Evolutionary conservation across 2,888 invertebrate genomes (phyloP), one percentile per base, ranked within the genome.

Genomic region (Lacanobia oleracea): DNA sequence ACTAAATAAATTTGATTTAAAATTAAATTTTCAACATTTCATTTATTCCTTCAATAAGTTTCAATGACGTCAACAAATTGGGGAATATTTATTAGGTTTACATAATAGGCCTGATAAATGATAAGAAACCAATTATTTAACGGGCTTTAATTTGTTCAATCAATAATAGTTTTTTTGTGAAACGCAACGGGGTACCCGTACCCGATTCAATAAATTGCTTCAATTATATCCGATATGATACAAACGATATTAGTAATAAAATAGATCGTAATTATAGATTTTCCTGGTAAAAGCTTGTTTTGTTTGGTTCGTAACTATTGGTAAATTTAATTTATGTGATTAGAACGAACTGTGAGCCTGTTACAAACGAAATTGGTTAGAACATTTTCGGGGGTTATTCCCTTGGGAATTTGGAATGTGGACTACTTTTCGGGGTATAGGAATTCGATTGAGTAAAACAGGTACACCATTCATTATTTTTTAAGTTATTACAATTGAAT

Each of bases 221-320:
- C 21, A 40, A 61, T 78, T 66, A 62, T 18, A n/a, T 56, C n/a
- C n/a, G 10, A 72, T 72, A 62, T 14, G 14, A 76, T 65, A 66
- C 21, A 57, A 62, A 66, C 60, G 51, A 51, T 53, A 45, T 27
- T 7, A 21, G 16, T 72, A 62, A 21, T 59, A 43, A 48, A 57
- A 53, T 23, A 60, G 66, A 78, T 57, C 14, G 51, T 79, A 48
- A 72, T 72, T 66, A 78, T 66, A 66, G 65, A 78, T 77, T 53
- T 48, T 12, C 21, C 21, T 14, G n/a, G 12, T 33, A 9, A 43
- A 72, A 43, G 66, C 66, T 57, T 40, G 51, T 65, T 65, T 66
- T 54, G 12, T 18, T 61, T 40, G 50, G 27, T 56, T 33, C 50
- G 33, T 37, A 27, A 65, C 53, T 54, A 50, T 43, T 67, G 12